phyloP scores from a whole-genome alignment of 2,888 invertebrate genomes.

The Drosophila niveifrons region DNA sequence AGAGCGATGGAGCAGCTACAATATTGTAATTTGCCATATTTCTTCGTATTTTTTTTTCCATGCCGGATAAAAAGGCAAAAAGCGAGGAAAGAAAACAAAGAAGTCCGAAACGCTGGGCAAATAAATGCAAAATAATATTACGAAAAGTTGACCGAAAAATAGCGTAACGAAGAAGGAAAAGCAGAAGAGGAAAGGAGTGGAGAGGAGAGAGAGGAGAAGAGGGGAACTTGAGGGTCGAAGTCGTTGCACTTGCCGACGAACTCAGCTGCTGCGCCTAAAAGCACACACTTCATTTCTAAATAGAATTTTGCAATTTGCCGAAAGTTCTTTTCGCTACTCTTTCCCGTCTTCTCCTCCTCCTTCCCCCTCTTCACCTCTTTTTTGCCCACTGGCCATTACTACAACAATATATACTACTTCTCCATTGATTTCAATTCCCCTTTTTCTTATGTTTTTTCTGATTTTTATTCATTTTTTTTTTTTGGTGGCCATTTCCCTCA shows the following conservation, averaged over 20 bases:
- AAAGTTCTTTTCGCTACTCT: slow-evolving; percentile 39
- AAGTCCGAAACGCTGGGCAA: slow-evolving; percentile 71
- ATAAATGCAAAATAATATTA: slow-evolving; percentile 82
- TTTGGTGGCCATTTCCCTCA: slow-evolving; percentile 20
- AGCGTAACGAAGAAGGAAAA: slow-evolving; percentile 4
- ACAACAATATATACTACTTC: slow-evolving; percentile 37
- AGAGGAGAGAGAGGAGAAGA: background rate
- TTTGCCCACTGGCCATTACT: slow-evolving; percentile 48
- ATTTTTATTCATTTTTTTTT: slow-evolving; percentile 14
- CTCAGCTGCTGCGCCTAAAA: slow-evolving; percentile 68
- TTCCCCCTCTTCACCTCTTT: background rate
- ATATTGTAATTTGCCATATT: slow-evolving; percentile 69
- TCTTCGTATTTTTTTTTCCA: slow-evolving; percentile 30
- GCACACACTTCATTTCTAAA: slow-evolving; percentile 76
- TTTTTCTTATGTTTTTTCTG: slow-evolving; percentile 20
- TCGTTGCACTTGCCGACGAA: slow-evolving; percentile 58
- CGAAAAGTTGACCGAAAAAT: slow-evolving; percentile 76
- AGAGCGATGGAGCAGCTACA: slow-evolving; percentile 27
- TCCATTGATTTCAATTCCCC: slow-evolving; percentile 71
- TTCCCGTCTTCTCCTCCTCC: slow-evolving; percentile 8
- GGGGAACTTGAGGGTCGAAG: slow-evolving; percentile 17
- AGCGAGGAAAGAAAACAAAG: slow-evolving; percentile 62
- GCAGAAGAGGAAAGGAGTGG: background rate
- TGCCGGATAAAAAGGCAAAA: slow-evolving; percentile 22
- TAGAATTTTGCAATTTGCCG: slow-evolving; percentile 71